Conservation (phyloP, 2,113 vertebrate species). For the Oryzias curvinotus region DNA sequence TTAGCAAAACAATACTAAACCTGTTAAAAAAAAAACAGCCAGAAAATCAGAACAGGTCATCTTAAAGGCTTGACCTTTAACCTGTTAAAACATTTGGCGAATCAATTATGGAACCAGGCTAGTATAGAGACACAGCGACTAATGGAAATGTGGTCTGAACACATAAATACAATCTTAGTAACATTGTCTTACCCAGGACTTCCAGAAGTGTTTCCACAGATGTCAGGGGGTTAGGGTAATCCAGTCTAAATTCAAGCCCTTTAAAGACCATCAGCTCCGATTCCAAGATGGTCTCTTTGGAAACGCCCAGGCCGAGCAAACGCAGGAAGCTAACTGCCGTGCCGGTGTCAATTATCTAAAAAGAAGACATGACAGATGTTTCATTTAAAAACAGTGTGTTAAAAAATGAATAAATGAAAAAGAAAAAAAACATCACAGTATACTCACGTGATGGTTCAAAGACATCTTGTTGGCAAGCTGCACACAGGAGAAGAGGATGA, state of each 20-base stretch:
- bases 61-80: too few species aligned
- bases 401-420: background rate
- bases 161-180: too few species aligned
- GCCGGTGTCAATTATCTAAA: slow-evolving; percentile 81
- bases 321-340: slow-evolving; percentile 82
- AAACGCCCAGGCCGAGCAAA: slow-evolving; percentile 76
- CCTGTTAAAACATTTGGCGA: too few species aligned
- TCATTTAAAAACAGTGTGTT: background rate
- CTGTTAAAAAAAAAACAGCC: too few species aligned
- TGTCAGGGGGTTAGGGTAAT: slow-evolving; percentile 81
- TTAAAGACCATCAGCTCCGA: slow-evolving; percentile 87
- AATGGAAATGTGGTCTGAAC: too few species aligned
- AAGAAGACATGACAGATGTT: background rate
- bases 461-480: slow-evolving; percentile 93
- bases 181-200: slow-evolving; percentile 83
- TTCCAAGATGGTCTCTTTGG: slow-evolving; percentile 82
- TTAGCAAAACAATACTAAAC: too few species aligned
- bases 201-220: slow-evolving; percentile 90
- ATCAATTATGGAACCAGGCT: too few species aligned
- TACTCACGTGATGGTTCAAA: slow-evolving; percentile 81
- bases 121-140: too few species aligned
- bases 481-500: slow-evolving; percentile 85
- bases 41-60: background rate
- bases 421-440: background rate
- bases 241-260: slow-evolving; percentile 85